phyloP scores from a whole-genome alignment of 1,140 invertebrate genomes.

The Sesamia nonagrioides region DNA sequence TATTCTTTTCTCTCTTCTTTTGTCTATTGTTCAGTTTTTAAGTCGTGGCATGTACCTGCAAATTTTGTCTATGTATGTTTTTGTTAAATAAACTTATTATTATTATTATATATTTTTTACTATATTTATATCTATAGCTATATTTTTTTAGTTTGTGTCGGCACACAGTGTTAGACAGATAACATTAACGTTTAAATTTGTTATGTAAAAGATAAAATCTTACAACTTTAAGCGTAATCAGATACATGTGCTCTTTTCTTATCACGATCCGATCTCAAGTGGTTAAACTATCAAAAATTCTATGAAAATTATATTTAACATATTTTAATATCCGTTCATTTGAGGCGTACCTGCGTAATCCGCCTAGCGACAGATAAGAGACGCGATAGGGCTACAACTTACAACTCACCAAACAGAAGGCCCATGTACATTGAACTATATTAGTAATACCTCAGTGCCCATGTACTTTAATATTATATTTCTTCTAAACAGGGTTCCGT shows the following conservation, averaged over 20 bases:
- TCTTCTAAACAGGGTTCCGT: neutral
- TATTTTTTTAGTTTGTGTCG: neutral
- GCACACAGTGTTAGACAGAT: neutral
- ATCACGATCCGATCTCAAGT: conserved; percentile 13
- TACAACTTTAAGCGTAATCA: conserved; percentile 24
- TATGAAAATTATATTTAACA: conserved; percentile 34
- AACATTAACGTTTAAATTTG: conserved; percentile 16
- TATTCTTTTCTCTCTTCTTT: too few species aligned
- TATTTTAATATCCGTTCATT: conserved; percentile 32
- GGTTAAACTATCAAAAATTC: conserved; percentile 34
- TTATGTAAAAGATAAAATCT: conserved; percentile 12
- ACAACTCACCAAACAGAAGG: neutral
- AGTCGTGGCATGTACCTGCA: too few species aligned
- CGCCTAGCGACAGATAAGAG: conserved; percentile 24
- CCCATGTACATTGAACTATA: neutral
- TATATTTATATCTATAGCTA: too few species aligned
- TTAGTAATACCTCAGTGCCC: too few species aligned
- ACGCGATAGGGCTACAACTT: neutral
- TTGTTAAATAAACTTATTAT: too few species aligned
- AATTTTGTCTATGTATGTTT: too few species aligned
- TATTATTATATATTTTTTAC: too few species aligned
- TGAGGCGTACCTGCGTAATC: conserved; percentile 29
- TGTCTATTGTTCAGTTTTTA: too few species aligned
- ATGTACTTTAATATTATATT: neutral
- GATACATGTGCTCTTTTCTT: conserved; percentile 11